Base-by-base conservation (phyloP, 1,140 invertebrate genomes). In the Pogonus chalceus region DNA sequence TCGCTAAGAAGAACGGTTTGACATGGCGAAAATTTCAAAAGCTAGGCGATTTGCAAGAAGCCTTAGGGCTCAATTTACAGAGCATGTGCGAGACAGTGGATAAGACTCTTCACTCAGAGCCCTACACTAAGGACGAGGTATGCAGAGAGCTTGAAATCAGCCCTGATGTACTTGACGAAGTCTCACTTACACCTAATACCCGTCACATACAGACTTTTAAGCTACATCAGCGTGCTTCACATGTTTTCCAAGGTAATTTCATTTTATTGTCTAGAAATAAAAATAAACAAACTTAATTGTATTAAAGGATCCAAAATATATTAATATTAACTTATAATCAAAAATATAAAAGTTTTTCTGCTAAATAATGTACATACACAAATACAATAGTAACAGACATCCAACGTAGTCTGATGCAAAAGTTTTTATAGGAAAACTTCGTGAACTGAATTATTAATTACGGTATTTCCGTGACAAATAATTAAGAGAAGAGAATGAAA, bases 171-270 rank as follows among this genome's bases (percentile, higher is more conserved):
- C 70, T 97, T 56, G 76, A 81, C 58, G 62, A 78, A 39, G 67
- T 72, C 51, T 87, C 81, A 52, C 72, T 91, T 14, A 83, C 84
- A 51, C 68, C 72, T 51, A 85, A 88, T 61, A 89, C 87, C 18
- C 77, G 72, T 55, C 68, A 84, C 58, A 73, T 87, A 47, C 68
- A 78, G 54, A 72, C 75, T 54, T 95, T 97, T 69, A 87, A 91
- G 68, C 72, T 97, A 2, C 75, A 79, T 56, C 82, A 96, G 62
- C 77, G 96, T 58, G 90, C 90, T 1, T 69, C 84, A 12, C 96
- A 99, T 68, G 96, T 99, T 31, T 92, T 85, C 66, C 71, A 79
- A 72, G 81, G 81, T 83, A 71, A 71, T n/a, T n/a, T n/a, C n/a
- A n/a, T n/a, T n/a, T n/a, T n/a, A n/a, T n/a, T n/a, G 23, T 23